Percentiles rank a stretch among this genome's conserved stretches.
These are phyloP conservation scores for Rattus rattus DNA, from an alignment of 2,113 vertebrate genomes.

Conservation along the genomic window DNA sequence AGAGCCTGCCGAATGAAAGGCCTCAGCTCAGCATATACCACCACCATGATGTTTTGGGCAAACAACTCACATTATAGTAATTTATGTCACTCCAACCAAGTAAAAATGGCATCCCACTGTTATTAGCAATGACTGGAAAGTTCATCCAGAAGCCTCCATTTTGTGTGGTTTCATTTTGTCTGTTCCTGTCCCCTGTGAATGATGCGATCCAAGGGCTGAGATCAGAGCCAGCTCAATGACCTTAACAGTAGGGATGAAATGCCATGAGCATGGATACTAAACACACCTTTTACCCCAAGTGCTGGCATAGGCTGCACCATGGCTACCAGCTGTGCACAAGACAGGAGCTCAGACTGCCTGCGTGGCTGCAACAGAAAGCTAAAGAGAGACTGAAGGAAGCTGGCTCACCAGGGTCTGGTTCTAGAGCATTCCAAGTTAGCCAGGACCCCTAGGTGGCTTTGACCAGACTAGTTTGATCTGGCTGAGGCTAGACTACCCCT, in stretches of 20 bases:
- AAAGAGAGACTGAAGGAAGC: background rate
- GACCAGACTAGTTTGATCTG: background rate
- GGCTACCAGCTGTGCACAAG: background rate
- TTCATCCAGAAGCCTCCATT: background rate
- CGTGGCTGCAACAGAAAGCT: background rate
- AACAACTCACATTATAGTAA: background rate
- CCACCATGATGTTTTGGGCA: too few relatives aligned
- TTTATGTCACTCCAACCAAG: background rate
- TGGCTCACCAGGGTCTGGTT: background rate
- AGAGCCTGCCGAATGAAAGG: background rate
- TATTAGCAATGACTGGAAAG: background rate
- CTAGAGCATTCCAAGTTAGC: background rate
- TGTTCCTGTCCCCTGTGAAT: too few relatives aligned
- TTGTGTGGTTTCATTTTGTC: fast-evolving
- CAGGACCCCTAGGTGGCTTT: background rate
- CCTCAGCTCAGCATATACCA: background rate
- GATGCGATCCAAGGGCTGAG: background rate
- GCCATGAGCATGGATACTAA: background rate
- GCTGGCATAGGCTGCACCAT: background rate
- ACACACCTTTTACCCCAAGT: too few relatives aligned
- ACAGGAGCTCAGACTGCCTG: background rate
- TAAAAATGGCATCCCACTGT: background rate
- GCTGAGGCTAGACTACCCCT: background rate
- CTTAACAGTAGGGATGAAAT: background rate
- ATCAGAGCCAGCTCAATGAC: background rate